These are phyloP conservation scores for Sminthopsis crassicaudata DNA, from an alignment of 2,113 vertebrate species.

Conservation along the genomic window DNA sequence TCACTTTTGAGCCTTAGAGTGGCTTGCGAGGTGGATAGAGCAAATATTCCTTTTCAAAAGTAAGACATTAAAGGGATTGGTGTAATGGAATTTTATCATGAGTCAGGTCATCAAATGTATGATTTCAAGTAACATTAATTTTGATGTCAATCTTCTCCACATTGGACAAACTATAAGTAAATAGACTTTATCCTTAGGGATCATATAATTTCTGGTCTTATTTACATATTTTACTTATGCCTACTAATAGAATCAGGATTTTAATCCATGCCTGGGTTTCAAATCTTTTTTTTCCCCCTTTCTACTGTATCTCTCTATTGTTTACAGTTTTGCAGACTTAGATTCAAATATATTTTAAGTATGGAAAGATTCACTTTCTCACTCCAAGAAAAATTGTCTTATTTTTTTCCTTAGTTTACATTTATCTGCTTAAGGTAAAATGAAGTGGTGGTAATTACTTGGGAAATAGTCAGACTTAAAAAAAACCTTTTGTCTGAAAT, in stretches of 20 bases:
- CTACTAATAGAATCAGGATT: neutral
- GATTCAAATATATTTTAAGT: neutral
- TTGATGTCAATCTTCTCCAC: neutral
- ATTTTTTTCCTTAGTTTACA: neutral
- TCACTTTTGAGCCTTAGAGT: constrained; percentile 18
- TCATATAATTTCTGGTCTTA: neutral
- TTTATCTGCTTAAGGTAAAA: neutral
- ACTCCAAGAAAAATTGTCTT: neutral
- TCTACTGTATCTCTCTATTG: neutral
- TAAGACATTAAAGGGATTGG: neutral
- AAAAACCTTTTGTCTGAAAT: constrained; percentile 3
- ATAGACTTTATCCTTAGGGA: neutral
- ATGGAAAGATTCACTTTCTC: neutral
- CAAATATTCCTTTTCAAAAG: neutral
- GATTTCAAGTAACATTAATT: neutral
- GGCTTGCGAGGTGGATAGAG: neutral
- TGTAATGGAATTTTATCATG: constrained; percentile 26
- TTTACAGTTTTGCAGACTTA: neutral
- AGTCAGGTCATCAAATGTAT: neutral
- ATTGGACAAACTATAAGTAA: neutral
- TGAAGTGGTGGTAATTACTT: neutral
- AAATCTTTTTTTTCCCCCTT: neutral
- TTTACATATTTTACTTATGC: neutral
- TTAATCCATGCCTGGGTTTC: neutral
- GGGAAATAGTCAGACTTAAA: neutral